Base-by-base conservation (phyloP, 2,797 vertebrate genomes). In the Myotis myotis region DNA sequence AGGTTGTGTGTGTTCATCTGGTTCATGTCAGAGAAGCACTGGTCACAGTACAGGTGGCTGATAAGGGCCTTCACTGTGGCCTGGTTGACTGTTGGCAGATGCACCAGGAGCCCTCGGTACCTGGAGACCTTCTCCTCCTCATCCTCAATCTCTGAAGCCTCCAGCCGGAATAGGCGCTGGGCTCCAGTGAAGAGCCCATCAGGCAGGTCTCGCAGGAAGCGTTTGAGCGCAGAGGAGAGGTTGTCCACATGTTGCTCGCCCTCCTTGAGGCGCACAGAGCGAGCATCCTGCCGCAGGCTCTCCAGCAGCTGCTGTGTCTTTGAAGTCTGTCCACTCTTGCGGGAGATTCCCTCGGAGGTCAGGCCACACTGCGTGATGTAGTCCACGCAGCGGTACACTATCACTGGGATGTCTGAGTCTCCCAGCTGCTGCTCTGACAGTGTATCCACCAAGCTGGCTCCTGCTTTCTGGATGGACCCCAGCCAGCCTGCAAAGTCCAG, bases 1-100 rank as follows among this genome's bases (percentile, higher is more conserved):
- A 99, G 94, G 97, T 99, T 99, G 98, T 99, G 99, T 0, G 99
- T 98, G 91, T 98, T 99, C 99, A 99, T 99, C 98, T 99, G 99
- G 97, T 99, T 99, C 22, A 98, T 95, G n/a, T 99, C 98, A 0
- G 99, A 99, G 95, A 99, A 99, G 88, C 98, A 98, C 97, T 99
- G 99, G 91, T 99, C 99, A 1, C 99, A 99, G 89, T 99, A 99
- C 71, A 99, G 98, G 97, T 99, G 99, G 97, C 99, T 99, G 96
- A 99, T 99, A 36, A 99, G 98, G 0, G 99, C 98, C 97, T 99
- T 99, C 97, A 99, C 98, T 0, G 99, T 99, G 41, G 99, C 99
- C 89, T 99, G 98, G 98, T 99, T 99, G 89, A 99, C 99, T 0
- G 76, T 93, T 7, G 99, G 99, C 68, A 99, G 98, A 86, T 20